A percentile compares a stretch with the other conserved stretches of the same genome.
Evolutionary conservation across 2,797 vertebrate genomes (phyloP).

Genomic region (Sebastes iracundus): DNA sequence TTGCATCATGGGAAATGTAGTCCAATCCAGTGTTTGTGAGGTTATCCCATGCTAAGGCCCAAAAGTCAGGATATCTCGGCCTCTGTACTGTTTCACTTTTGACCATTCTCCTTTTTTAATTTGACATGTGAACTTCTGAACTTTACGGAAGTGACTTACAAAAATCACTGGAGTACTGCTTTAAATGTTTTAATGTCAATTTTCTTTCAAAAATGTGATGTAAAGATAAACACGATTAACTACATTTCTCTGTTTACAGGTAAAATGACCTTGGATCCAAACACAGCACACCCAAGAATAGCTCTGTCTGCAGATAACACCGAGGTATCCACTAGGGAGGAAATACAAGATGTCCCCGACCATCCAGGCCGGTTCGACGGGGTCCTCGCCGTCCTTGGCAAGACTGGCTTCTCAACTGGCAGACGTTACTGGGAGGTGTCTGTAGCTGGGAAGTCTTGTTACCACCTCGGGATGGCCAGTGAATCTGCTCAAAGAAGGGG

Average conservation of each 20-base stretch:
- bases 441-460: conserved; percentile 54
- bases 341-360: not conserved
- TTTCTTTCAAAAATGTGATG: not conserved
- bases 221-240: not conserved
- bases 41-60: too few relatives aligned
- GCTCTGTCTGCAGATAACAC: conserved; percentile 31
- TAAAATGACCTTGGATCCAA: conserved; percentile 26
- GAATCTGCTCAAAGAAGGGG: conserved; percentile 58
- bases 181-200: not conserved
- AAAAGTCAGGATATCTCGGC: not conserved
- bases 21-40: not conserved
- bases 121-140: not conserved
- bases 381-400: conserved; percentile 41
- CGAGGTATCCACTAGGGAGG: not conserved
- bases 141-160: not conserved
- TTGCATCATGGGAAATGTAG: not conserved
- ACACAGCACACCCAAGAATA: conserved; percentile 63
- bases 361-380: conserved; percentile 48
- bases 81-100: not conserved
- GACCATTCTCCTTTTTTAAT: not conserved
- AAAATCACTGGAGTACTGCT: not conserved
- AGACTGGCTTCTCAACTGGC: conserved; percentile 49
- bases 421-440: conserved; percentile 73
- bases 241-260: conserved; percentile 40
- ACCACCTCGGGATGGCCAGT: conserved; percentile 59